phyloP scores from a whole-genome alignment of 2,113 vertebrate species.

The Dipodomys merriami region DNA sequence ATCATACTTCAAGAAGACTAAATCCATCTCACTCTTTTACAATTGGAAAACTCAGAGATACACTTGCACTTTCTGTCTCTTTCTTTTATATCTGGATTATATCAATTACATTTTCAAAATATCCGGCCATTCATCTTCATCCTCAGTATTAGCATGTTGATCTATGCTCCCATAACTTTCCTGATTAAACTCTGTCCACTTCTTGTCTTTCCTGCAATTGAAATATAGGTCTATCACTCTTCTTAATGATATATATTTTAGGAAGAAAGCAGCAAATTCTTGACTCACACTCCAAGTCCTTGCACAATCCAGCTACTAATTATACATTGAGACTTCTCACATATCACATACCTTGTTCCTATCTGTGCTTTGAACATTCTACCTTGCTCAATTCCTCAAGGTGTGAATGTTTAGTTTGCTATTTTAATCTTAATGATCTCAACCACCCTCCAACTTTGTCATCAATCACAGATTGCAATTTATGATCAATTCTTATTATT shows the following conservation, averaged over 20 bases:
- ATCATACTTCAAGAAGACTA: neutral
- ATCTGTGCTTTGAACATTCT: neutral
- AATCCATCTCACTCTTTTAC: neutral
- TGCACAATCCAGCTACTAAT: neutral
- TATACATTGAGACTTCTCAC: neutral
- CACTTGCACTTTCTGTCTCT: neutral
- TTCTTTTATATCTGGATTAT: neutral
- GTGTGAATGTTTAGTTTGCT: neutral
- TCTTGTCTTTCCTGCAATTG: neutral
- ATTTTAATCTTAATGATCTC: neutral
- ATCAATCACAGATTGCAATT: neutral
- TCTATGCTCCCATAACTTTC: neutral
- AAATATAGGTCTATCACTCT: neutral
- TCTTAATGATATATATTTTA: neutral
- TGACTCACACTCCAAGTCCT: neutral
- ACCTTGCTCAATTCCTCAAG: neutral
- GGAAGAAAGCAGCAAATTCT: neutral
- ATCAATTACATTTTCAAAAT: neutral
- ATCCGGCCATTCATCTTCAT: neutral
- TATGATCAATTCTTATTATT: neutral
- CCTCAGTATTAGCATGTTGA: neutral
- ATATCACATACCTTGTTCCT: neutral
- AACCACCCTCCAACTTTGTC: neutral
- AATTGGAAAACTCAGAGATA: neutral
- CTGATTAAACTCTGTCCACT: neutral